Evolutionary conservation across 2,113 vertebrate species (phyloP).

Genomic region (Megalops atlanticus): DNA sequence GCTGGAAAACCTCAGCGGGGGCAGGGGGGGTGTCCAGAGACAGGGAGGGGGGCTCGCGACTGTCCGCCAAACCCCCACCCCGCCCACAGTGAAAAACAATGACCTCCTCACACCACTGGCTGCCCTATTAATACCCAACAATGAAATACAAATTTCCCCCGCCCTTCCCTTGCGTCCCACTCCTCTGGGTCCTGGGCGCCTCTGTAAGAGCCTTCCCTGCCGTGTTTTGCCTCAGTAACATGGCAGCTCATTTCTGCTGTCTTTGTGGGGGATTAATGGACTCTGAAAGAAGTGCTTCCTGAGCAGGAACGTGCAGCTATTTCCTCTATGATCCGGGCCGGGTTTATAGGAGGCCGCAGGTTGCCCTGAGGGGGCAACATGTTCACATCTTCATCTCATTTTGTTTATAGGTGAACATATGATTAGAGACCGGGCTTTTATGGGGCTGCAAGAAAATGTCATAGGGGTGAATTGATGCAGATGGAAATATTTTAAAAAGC

Average conservation of each 20-base stretch:
- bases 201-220: neutral
- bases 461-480: neutral
- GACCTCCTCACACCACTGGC: neutral
- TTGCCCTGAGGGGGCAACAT: no score
- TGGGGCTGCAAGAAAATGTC: neutral
- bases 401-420: neutral
- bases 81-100: neutral
- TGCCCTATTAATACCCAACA: conserved; percentile 3
- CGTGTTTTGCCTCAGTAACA: neutral
- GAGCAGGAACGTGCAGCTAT: neutral
- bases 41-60: neutral
- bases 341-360: neutral
- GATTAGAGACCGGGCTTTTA: neutral
- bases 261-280: neutral
- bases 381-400: neutral
- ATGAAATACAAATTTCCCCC: neutral
- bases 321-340: neutral
- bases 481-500: neutral
- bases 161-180: neutral
- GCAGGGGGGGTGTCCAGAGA: neutral
- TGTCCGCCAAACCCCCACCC: no score
- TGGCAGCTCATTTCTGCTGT: neutral
- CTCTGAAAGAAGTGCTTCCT: conserved; percentile 10
- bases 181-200: neutral
- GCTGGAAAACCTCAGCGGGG: neutral